phyloP scores from a whole-genome alignment of 2,888 invertebrate genomes.

The Yponomeuta malinellus region DNA sequence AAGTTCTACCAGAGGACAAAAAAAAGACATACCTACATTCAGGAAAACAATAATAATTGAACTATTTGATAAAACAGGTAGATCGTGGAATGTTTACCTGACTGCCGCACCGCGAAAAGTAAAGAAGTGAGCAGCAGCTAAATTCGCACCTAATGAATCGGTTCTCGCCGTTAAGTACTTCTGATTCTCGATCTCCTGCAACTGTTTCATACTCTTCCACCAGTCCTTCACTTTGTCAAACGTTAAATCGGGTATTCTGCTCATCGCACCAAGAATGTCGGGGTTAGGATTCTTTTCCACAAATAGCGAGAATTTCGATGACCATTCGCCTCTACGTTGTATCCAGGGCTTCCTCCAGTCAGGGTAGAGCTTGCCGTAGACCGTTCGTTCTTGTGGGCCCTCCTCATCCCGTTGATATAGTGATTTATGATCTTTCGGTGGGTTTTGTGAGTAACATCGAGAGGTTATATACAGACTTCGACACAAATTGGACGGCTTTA shows the following conservation, averaged over 20 bases:
- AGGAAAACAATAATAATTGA: too few species aligned
- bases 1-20: too few species aligned
- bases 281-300: constrained; percentile 56
- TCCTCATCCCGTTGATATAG: constrained; percentile 58
- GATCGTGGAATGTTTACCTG: constrained; percentile 51
- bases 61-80: too few species aligned
- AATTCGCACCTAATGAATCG: constrained; percentile 82
- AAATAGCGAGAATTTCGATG: constrained; percentile 75
- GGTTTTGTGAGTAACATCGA: constrained; percentile 45
- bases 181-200: constrained; percentile 75
- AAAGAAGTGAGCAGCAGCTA: constrained; percentile 92
- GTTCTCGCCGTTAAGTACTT: constrained; percentile 76
- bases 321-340: constrained; percentile 75
- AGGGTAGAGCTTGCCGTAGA: constrained; percentile 63
- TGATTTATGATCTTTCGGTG: constrained; percentile 34
- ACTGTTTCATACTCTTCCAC: constrained; percentile 68
- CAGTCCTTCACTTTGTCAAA: constrained; percentile 69
- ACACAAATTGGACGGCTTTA: constrained; percentile 30
- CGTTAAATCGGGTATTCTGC: constrained; percentile 70
- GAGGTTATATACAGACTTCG: constrained; percentile 32
- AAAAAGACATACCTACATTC: too few species aligned
- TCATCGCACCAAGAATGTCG: constrained; percentile 55
- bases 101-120: constrained; percentile 84
- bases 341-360: constrained; percentile 79
- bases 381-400: constrained; percentile 40